Conservation (phyloP, 2,113 vertebrate species). For the Cheirogaleus medius region DNA sequence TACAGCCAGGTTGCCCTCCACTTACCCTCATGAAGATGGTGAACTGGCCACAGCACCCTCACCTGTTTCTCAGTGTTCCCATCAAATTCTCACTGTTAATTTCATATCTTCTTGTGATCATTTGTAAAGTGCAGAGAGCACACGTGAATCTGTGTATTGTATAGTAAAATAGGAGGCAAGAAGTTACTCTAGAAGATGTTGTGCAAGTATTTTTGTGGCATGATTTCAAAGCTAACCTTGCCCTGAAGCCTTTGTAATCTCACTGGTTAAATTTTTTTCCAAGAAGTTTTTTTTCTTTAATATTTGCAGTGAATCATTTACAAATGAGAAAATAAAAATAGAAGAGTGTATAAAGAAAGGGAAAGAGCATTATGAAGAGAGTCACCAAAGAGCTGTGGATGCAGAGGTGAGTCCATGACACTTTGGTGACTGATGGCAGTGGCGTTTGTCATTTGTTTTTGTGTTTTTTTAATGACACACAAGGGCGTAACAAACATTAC, state of each 20-base stretch:
- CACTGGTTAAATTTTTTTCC: background rate
- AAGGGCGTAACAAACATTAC: accelerated
- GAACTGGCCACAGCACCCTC: background rate
- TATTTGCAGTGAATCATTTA: constrained; percentile 87
- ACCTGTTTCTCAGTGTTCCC: background rate
- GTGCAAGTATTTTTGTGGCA: background rate
- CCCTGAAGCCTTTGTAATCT: background rate
- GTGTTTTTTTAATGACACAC: background rate
- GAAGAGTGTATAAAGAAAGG: constrained; percentile 88
- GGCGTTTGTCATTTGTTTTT: background rate
- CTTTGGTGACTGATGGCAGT: accelerated
- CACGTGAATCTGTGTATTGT: background rate
- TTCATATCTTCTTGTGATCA: background rate
- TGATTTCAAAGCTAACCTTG: background rate
- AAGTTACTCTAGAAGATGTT: background rate
- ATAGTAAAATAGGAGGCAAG: background rate
- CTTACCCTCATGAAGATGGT: background rate
- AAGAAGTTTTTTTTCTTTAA: background rate
- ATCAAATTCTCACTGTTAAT: background rate
- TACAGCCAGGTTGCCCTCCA: background rate
- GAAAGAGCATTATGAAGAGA: constrained; percentile 71
- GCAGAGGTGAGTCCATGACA: constrained; percentile 87
- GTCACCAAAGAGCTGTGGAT: constrained; percentile 83
- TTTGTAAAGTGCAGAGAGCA: background rate
- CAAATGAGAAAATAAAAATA: constrained; percentile 87